phyloP scores from a whole-genome alignment of 2,797 vertebrate genomes.

The Protonibea diacanthus region DNA sequence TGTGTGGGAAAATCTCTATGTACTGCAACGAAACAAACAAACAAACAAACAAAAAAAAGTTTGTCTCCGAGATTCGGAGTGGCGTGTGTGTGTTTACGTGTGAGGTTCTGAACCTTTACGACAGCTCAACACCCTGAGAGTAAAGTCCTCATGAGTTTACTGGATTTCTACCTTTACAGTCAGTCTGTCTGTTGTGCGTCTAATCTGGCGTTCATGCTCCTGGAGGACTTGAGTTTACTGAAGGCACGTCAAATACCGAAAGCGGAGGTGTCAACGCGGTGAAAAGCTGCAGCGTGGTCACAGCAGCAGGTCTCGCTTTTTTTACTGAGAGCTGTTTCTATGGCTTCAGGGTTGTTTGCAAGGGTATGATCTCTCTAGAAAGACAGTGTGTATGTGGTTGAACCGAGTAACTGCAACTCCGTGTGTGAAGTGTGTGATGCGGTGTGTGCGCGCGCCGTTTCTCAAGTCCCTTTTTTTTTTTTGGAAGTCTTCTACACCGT shows the following conservation, averaged over 20 bases:
- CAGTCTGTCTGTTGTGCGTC: constrained; percentile 34
- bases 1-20: neutral
- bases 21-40: neutral
- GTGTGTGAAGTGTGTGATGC: constrained; percentile 29
- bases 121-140: constrained; percentile 62
- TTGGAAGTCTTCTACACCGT: constrained; percentile 53
- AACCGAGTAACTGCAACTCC: constrained; percentile 22
- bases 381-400: constrained; percentile 29
- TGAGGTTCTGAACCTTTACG: constrained; percentile 41
- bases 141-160: constrained; percentile 30
- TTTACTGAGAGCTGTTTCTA: constrained; percentile 19
- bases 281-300: neutral
- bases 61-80: neutral
- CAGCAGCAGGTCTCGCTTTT: constrained; percentile 8
- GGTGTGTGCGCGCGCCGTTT: constrained; percentile 6
- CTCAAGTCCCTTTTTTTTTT: neutral
- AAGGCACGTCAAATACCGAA: constrained; percentile 58
- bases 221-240: constrained; percentile 35
- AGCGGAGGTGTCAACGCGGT: constrained; percentile 23
- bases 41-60: no score
- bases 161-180: constrained; percentile 24
- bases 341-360: constrained; percentile 47
- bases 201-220: constrained; percentile 24
- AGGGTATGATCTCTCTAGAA: constrained; percentile 3
- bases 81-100: neutral